phyloP scores from a whole-genome alignment of 2,888 invertebrate species.

The Agonopterix subpropinquella region DNA sequence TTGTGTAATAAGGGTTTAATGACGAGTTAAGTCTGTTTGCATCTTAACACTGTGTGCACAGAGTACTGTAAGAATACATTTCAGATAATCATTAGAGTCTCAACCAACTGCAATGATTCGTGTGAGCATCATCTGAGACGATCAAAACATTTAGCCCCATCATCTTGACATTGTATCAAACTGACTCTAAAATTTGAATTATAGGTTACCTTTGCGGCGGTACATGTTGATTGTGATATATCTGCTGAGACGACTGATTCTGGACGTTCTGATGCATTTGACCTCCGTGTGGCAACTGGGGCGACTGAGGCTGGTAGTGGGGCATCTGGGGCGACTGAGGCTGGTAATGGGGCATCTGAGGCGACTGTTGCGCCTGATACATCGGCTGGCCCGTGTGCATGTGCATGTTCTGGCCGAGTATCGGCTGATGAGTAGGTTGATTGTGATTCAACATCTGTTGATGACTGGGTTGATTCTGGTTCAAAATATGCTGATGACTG shows the following conservation, averaged over 20 bases:
- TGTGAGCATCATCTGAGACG: too few species aligned
- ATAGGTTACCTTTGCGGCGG: conserved; percentile 38
- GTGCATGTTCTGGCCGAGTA: conserved; percentile 6
- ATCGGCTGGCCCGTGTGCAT: conserved; percentile 22
- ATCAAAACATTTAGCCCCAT: too few species aligned
- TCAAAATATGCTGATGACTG: conserved; percentile 5
- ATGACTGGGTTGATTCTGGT: conserved; percentile 7
- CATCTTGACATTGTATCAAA: too few species aligned
- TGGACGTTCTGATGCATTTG: conserved; percentile 4
- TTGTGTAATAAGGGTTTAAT: too few species aligned
- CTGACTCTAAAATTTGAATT: background rate
- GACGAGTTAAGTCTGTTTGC: too few species aligned
- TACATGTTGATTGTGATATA: conserved; percentile 37
- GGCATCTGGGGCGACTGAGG: conserved; percentile 17
- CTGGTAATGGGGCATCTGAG: conserved; percentile 24
- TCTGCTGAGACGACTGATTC: conserved; percentile 17
- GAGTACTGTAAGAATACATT: too few species aligned
- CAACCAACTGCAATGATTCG: too few species aligned
- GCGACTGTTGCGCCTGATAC: conserved; percentile 40
- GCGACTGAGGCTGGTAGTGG: conserved; percentile 10
- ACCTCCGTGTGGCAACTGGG: conserved; percentile 1
- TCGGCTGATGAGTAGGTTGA: conserved; percentile 7
- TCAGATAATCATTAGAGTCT: too few species aligned
- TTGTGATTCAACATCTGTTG: conserved; percentile 2
- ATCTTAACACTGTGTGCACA: too few species aligned